Evolutionary conservation across 2,888 invertebrate species (phyloP).

Genomic region (Gnatocerus cornutus): DNA sequence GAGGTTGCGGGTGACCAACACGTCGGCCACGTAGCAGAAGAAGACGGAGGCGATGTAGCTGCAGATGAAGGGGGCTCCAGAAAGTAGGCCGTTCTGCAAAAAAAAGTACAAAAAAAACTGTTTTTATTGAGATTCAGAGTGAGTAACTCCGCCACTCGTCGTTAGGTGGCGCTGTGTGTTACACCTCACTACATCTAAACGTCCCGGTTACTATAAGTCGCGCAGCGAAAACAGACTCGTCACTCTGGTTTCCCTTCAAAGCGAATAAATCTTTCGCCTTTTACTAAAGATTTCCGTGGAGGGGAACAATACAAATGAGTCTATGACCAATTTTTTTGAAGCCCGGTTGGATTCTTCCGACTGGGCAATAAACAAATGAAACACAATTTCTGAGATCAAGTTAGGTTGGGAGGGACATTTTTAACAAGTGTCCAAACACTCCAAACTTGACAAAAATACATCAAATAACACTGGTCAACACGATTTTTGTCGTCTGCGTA

Average conservation of each 20-base stretch:
- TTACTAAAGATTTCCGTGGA: constrained; percentile 87
- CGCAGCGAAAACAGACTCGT: not conserved
- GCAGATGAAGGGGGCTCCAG: constrained; percentile 80
- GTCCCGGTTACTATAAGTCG: too few relatives aligned
- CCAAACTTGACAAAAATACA: too few relatives aligned
- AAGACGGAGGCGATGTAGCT: constrained; percentile 81
- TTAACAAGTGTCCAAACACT: too few relatives aligned
- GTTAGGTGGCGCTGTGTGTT: too few relatives aligned
- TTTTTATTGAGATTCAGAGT: too few relatives aligned
- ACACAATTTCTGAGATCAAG: not conserved
- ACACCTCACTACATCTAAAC: not conserved
- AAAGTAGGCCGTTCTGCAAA: constrained; percentile 77
- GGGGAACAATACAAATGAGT: constrained; percentile 82
- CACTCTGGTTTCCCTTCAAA: constrained; percentile 49
- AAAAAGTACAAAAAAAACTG: not conserved
- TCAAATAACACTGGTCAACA: too few relatives aligned
- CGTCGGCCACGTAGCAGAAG: constrained; percentile 81
- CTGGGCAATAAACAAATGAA: constrained; percentile 35
- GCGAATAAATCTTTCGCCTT: constrained; percentile 79
- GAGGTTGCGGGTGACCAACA: constrained; percentile 74
- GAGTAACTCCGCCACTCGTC: too few relatives aligned
- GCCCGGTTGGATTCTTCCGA: constrained; percentile 39
- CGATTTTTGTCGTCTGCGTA: too few relatives aligned
- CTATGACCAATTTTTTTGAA: constrained; percentile 63
- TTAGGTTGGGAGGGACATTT: too few relatives aligned